These are phyloP conservation scores for Nomada lathburiana DNA, from an alignment of 2,888 invertebrate species.

Conservation along the genomic window DNA sequence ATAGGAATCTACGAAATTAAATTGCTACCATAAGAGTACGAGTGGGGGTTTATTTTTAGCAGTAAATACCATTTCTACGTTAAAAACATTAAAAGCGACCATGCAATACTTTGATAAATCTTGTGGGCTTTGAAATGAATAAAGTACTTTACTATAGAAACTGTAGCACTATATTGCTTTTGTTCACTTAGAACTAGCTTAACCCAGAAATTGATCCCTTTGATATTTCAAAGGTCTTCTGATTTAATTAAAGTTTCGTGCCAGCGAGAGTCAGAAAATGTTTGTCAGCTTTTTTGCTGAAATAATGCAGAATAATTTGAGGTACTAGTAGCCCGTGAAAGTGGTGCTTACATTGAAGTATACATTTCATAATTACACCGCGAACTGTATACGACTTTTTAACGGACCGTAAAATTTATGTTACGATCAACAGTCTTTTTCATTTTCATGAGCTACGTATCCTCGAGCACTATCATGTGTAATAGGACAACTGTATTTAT, in stretches of 20 bases:
- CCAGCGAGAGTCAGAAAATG: not conserved
- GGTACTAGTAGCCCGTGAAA: not conserved
- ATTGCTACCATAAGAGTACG: too few species aligned
- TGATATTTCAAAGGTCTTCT: slow-evolving; percentile 14
- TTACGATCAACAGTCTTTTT: not conserved
- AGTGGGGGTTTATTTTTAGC: too few species aligned
- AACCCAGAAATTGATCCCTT: slow-evolving; percentile 24
- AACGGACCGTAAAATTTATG: not conserved
- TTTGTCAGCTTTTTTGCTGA: not conserved
- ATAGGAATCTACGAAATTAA: too few species aligned
- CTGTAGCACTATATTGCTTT: not conserved
- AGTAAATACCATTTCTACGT: too few species aligned
- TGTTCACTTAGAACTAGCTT: slow-evolving; percentile 12
- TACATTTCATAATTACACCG: not conserved
- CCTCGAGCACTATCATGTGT: not conserved
- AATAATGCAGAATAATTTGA: slow-evolving; percentile 12
- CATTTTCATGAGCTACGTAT: not conserved
- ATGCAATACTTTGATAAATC: not conserved
- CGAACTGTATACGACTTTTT: not conserved
- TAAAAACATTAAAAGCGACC: not conserved
- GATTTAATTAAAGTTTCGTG: slow-evolving; percentile 15
- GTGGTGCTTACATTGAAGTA: not conserved
- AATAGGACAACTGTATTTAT: not conserved
- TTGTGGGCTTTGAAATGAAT: not conserved
- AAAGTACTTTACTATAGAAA: not conserved